Base-by-base conservation (phyloP, 1,140 invertebrate genomes). In the Batillaria attramentaria region DNA sequence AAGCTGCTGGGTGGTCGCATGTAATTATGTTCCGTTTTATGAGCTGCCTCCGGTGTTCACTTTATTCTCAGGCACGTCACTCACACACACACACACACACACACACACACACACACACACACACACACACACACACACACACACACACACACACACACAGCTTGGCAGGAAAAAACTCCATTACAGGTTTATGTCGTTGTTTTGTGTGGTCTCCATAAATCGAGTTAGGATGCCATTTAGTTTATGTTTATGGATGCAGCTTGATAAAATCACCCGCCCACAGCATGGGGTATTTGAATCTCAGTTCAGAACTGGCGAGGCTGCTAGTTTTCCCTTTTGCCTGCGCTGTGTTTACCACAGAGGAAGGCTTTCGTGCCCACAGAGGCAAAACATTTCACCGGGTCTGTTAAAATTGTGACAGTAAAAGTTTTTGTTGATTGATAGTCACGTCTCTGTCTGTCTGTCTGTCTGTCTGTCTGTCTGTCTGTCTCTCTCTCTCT, bases 81-180 rank as follows among this genome's bases (percentile, higher is more conserved):
- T 20, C 37, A 24, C 24, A 24, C 68, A 4, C n/a, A 24, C 37
- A 28, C 42, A 0, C 39, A 43, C 41, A 24, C 68, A 33, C 62
- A 33, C 62, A 33, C 62, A 8, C n/a, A 8, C 62, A 0, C n/a
- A 8, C 62, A 65, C 62, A 65, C 42, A 37, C 74, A 62, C 46
- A 57, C 4, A 60, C 74, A 65, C 57, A 46, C 72, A 28, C 35
- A 72, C 39, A 42, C 41, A 46, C 41, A 46, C 28, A 72, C 70
- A 33, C 28, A 28, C 28, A 41, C 31, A 65, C 62, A 1, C 31
- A 31, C 62, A 28, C 70, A 54, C 41, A 28, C 41, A 72, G 3
- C 4, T 41, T 2, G 16, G 18, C 41, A 13, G 18, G 24, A 37
- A 33, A 37, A 72, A 16, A 43, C 41, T 41, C 39, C 33, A 31